These are phyloP conservation scores for Hanleya hanleyi DNA, from an alignment of 2,888 invertebrate genomes.

Conservation along the genomic window DNA sequence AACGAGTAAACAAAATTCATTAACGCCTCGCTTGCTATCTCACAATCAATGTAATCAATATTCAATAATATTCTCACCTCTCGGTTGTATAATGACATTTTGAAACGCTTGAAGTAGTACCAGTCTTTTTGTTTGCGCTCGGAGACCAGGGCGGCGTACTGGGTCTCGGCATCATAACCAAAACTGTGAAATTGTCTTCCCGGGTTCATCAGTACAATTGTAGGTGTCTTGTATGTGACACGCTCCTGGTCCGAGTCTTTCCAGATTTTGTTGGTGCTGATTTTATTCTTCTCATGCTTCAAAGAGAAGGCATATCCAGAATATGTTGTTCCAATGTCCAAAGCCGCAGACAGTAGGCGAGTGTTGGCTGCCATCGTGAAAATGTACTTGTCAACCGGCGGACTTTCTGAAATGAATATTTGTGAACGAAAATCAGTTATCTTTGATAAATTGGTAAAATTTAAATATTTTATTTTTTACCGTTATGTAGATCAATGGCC, in stretches of 20 bases:
- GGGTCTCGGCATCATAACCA: not conserved
- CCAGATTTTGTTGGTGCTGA: not conserved
- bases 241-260: not conserved
- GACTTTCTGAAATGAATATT: no score
- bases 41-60: no score
- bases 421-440: no score
- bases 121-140: not conserved
- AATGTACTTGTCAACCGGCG: no score
- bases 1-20: no score
- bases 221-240: not conserved
- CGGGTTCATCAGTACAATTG: not conserved
- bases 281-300: slow-evolving; percentile 60
- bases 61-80: no score
- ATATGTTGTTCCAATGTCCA: slow-evolving; percentile 77
- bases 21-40: no score
- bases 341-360: slow-evolving; percentile 74
- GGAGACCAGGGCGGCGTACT: not conserved
- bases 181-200: not conserved
- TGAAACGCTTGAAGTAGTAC: not conserved
- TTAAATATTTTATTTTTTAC: no score
- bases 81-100: not conserved
- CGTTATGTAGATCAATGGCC: no score
- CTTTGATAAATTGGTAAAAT: no score
- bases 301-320: slow-evolving; percentile 76
- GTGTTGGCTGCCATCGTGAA: not conserved